Evolutionary conservation across 2,888 invertebrate species (phyloP), one percentile per base, ranked within the genome.

Genomic region (Strigamia crassipes): DNA sequence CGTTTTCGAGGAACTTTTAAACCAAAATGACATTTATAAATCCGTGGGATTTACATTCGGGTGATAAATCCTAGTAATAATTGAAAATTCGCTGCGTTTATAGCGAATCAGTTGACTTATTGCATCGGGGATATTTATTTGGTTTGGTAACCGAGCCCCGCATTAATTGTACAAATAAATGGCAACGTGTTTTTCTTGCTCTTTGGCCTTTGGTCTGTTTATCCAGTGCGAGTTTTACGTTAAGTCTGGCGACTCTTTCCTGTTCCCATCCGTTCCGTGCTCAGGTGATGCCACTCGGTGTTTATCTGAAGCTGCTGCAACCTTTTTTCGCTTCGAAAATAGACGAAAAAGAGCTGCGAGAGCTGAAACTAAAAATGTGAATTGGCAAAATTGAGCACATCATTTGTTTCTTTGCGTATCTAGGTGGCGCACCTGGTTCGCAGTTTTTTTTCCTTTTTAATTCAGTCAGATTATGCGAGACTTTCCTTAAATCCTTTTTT

Each of bases 191-290:
- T 73, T 73, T 73, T 31, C 15, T 73, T 73, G 31, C 73, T 73
- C 73, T 73, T 73, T 73, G 73, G 73, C 73, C 73, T 73, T 73
- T 73, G 73, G 73, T 73, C 73, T 73, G 73, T 73, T 73, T 73
- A 73, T 27, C n/a, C 23, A 27, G 73, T 73, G 73, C 1, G n/a
- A 15, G 73, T 27, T 73, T 73, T 31, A 73, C 73, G 13, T 73
- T 73, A 31, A 73, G 23, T 31, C 12, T 15, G 12, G 12, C 23
- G 73, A 73, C 73, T 73, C 31, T 27, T 73, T 73, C 31, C 73
- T 73, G 31, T 73, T n/a, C n/a, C 15, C 31, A 27, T 73, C 27
- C 73, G 23, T 27, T 73, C 6, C 73, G 73, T 73, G 73, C 73
- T 73, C 73, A 73, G 73, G 73, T 73, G 73, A 10, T 31, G 31